Evolutionary conservation across 2,113 vertebrate genomes (phyloP), one percentile per base, ranked within the genome.

Genomic region (Phyllostomus discolor): DNA sequence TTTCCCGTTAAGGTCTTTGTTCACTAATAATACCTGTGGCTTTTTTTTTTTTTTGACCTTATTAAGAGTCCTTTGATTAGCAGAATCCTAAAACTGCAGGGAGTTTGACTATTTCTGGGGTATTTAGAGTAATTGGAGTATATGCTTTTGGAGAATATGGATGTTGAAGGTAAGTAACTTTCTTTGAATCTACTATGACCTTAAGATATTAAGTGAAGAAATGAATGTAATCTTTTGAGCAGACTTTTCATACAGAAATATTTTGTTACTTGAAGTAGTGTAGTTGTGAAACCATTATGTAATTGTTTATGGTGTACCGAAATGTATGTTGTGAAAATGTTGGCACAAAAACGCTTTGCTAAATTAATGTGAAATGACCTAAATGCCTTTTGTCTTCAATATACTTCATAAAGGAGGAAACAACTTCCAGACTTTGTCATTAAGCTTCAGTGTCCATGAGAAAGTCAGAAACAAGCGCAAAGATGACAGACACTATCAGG

Each of bases 241-340:
- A 97, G 97, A 98, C 98, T 98, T 98, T 98, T 98, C 98, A 98
- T 98, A 97, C 98, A 99, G 97, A 97, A 98, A 98, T 98, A 98
- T 99, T 99, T 99, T 99, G 99, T 99, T 99, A 99, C 99, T 99
- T 98, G 98, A 94, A 97, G 96, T 96, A 92, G 97, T 97, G 97
- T 96, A 97, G 95, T 97, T 91, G 96, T 98, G 97, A 97, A 84
- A 91, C 97, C 91, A 66, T 95, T 38, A 35, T 98, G 95, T 95
- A 33, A 93, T 96, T 89, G 88, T 94, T 96, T 28, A 73, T 95
- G 72, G 69, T 95, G 6, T 83, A 2, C 78, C 90, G 89, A 95
- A 76, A 43, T 78, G 90, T 96, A 0, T 96, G 57, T 87, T 31
- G 69, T 96, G 96, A 96, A 86, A 83, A 94, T 7, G 11, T 28